A percentile compares a stretch with the other conserved stretches of the same genome.
These are phyloP conservation scores for Phataginus tricuspis DNA, from an alignment of 2,797 vertebrate species.

Conservation along the genomic window DNA sequence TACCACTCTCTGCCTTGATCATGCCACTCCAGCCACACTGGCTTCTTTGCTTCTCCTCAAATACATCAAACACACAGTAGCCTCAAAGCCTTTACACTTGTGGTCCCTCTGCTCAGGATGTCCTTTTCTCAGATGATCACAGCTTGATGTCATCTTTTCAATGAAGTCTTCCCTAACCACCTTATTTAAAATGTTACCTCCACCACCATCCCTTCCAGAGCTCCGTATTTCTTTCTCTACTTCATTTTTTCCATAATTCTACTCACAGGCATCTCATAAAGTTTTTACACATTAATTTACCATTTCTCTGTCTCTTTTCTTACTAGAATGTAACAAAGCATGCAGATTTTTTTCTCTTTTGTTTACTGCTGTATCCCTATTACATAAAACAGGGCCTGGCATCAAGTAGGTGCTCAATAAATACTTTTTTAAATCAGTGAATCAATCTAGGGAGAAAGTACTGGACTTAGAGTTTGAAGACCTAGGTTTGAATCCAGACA, in stretches of 20 bases:
- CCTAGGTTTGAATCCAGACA: background rate
- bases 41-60: background rate
- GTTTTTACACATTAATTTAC: background rate
- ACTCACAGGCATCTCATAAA: background rate
- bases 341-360: background rate
- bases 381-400: background rate
- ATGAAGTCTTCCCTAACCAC: background rate
- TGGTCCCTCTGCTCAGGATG: background rate
- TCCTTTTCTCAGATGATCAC: background rate
- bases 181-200: background rate
- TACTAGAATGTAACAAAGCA: background rate
- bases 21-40: background rate
- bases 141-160: background rate
- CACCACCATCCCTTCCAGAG: background rate
- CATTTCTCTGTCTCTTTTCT: background rate
- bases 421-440: background rate
- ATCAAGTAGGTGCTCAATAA: background rate
- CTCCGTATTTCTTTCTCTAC: background rate
- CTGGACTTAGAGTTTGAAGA: background rate
- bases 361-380: background rate
- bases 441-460: background rate
- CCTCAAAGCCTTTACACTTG: background rate
- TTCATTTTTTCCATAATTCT: background rate
- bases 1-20: background rate
- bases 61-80: background rate